phyloP scores from a whole-genome alignment of 2,113 vertebrate species.

The Gila orcuttii region DNA sequence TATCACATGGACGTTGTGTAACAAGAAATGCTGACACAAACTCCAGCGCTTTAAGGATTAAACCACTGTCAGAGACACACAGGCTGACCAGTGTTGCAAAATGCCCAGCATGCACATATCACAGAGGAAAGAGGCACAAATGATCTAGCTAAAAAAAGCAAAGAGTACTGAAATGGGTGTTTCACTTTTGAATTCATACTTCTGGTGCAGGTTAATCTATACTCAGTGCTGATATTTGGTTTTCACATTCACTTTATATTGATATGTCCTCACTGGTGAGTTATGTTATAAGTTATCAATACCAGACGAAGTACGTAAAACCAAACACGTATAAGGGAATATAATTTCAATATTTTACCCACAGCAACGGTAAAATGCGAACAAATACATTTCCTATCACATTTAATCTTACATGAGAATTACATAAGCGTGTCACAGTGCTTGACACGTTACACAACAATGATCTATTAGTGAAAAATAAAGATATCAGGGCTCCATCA shows the following conservation, averaged over 20 bases:
- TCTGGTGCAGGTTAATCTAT: background rate
- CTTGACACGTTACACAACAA: background rate
- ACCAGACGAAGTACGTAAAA: background rate
- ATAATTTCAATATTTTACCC: background rate
- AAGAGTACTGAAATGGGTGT: background rate
- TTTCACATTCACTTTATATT: conserved; percentile 13
- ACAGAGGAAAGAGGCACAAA: conserved; percentile 6
- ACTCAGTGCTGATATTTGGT: background rate
- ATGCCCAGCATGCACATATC: conserved; percentile 8
- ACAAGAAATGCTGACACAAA: conserved; percentile 25
- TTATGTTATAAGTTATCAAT: background rate
- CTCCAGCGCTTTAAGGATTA: background rate
- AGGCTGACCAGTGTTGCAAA: background rate
- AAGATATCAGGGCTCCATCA: background rate
- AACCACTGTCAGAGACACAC: background rate
- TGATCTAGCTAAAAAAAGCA: background rate
- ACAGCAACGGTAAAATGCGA: background rate
- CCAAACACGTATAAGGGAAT: background rate
- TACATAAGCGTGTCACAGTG: background rate
- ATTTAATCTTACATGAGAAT: background rate
- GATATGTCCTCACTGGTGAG: background rate
- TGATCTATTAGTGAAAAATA: background rate
- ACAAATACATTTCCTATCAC: background rate
- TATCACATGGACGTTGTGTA: conserved; percentile 32
- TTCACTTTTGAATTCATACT: background rate